These are phyloP conservation scores for Rugalucina vietnamica DNA, from an alignment of 2,888 invertebrate species.

Conservation along the genomic window DNA sequence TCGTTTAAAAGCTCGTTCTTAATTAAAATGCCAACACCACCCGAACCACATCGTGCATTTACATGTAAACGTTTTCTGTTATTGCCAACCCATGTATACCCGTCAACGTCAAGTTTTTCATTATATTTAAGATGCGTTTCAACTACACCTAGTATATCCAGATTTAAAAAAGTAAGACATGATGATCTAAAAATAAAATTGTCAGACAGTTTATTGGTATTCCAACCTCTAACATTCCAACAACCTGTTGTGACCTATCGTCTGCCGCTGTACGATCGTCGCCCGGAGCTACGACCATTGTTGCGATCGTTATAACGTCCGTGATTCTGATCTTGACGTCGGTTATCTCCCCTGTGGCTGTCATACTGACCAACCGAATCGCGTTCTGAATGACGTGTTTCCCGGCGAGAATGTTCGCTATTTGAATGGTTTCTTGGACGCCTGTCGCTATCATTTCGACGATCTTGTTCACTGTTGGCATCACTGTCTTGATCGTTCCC, in stretches of 20 bases:
- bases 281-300: neutral
- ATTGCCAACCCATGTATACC: slow-evolving; percentile 24
- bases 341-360: neutral
- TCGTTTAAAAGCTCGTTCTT: neutral
- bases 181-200: slow-evolving; percentile 1
- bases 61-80: slow-evolving; percentile 26
- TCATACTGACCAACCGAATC: neutral
- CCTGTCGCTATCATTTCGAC: neutral
- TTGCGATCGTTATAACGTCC: neutral
- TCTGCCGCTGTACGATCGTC: neutral
- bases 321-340: neutral
- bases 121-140: slow-evolving; percentile 21
- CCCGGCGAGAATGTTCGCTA: neutral
- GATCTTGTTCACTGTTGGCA: too few relatives aligned
- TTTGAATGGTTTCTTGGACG: neutral
- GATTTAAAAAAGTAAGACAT: neutral
- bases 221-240: slow-evolving; percentile 14
- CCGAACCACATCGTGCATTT: slow-evolving; percentile 28
- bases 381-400: neutral
- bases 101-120: neutral
- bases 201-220: neutral
- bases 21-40: slow-evolving; percentile 19
- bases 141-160: neutral
- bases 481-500: too few relatives aligned
- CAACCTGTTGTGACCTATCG: neutral